phyloP scores from a whole-genome alignment of 2,888 invertebrate species.

The Agrochola lychnidis region DNA sequence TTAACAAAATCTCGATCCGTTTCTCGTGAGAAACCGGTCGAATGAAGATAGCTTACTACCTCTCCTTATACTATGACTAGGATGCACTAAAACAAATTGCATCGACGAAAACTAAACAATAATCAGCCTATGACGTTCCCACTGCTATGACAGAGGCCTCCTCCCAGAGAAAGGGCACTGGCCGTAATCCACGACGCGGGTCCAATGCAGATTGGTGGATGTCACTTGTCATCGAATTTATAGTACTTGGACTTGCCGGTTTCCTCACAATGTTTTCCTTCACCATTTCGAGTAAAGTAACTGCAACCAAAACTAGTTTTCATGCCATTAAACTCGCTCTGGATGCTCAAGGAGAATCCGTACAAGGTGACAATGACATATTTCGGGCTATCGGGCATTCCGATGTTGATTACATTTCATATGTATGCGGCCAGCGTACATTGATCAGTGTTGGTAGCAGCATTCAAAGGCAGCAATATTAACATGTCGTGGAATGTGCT shows the following conservation, averaged over 20 bases:
- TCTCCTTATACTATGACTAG: no score
- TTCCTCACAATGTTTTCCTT: background rate
- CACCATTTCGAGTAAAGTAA: background rate
- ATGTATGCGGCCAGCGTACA: conserved; percentile 35
- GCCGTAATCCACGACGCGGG: background rate
- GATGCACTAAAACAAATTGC: background rate
- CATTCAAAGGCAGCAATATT: conserved; percentile 34
- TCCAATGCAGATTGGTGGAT: background rate
- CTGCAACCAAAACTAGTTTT: background rate
- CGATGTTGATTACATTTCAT: conserved; percentile 49
- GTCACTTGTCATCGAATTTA: background rate
- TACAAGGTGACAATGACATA: conserved; percentile 1
- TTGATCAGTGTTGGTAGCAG: conserved; percentile 21
- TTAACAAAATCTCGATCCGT: no score
- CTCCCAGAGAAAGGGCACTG: no score
- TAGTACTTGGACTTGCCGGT: no score
- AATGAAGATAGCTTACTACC: no score
- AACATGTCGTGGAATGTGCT: conserved; percentile 44
- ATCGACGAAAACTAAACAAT: background rate
- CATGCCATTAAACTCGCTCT: background rate
- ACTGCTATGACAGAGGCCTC: background rate
- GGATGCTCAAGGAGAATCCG: background rate
- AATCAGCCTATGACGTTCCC: background rate
- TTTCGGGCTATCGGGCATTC: conserved; percentile 41
- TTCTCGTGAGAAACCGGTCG: no score